Evolutionary conservation across 2,888 invertebrate species (phyloP).

Genomic region (Nephrotoma appendiculata): DNA sequence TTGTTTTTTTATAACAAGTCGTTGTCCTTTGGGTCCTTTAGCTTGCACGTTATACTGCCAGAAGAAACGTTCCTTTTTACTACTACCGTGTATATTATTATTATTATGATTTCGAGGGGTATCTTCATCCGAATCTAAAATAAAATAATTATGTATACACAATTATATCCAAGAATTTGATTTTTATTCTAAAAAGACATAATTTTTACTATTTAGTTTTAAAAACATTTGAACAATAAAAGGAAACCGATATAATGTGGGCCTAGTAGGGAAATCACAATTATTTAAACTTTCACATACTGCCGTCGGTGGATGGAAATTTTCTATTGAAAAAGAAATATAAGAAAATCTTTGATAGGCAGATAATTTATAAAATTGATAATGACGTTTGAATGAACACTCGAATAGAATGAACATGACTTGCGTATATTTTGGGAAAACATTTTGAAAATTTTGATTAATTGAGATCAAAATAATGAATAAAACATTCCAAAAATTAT

Average conservation of each 20-base stretch:
- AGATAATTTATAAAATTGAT: too few species aligned
- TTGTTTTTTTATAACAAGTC: slow-evolving; percentile 69
- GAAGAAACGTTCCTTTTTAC: slow-evolving; percentile 75
- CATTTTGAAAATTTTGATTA: background rate
- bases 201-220: too few species aligned
- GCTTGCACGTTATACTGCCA: slow-evolving; percentile 99
- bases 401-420: background rate
- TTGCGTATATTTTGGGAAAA: slow-evolving; percentile 1
- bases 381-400: background rate
- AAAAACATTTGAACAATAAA: too few species aligned
- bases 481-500: slow-evolving; percentile 4
- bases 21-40: slow-evolving; percentile 92
- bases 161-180: background rate
- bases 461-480: slow-evolving; percentile 6
- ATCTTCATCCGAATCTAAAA: slow-evolving; percentile 47
- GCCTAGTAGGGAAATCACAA: too few species aligned
- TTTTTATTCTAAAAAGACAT: too few species aligned
- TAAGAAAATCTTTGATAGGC: too few species aligned
- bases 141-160: slow-evolving; percentile 4
- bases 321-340: too few species aligned
- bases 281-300: too few species aligned
- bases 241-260: too few species aligned
- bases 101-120: slow-evolving; percentile 19
- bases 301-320: too few species aligned
- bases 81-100: slow-evolving; percentile 15